Percentiles rank a stretch among this genome's conserved stretches.
These are phyloP conservation scores for Poeciliopsis gracilis DNA, from an alignment of 2,797 vertebrate genomes.

Conservation along the genomic window DNA sequence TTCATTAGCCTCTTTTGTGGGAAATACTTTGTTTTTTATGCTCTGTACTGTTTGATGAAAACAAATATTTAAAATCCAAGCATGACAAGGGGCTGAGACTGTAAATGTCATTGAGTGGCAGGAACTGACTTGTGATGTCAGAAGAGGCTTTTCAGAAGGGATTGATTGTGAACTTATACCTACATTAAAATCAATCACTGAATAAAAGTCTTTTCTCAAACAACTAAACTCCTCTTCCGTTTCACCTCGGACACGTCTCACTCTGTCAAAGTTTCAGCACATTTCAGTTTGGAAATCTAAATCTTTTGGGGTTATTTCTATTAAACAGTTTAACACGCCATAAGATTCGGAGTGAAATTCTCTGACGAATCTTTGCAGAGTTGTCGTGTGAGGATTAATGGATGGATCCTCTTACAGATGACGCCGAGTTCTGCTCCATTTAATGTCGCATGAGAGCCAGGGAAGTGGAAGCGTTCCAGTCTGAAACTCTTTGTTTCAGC, in stretches of 20 bases:
- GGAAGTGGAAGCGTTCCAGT: background rate
- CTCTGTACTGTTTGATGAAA: background rate
- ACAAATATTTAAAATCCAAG: conserved; percentile 7
- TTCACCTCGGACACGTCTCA: conserved; percentile 3
- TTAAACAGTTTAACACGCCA: conserved; percentile 5
- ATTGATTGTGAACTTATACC: conserved; percentile 50
- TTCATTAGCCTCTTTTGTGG: conserved; percentile 3
- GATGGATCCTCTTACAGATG: background rate
- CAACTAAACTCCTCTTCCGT: conserved; percentile 35
- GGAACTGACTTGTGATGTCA: conserved; percentile 23
- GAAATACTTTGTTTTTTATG: conserved; percentile 4
- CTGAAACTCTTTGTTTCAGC: conserved; percentile 17
- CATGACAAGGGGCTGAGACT: conserved; percentile 23
- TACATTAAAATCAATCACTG: conserved; percentile 70
- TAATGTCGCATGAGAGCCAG: conserved; percentile 2
- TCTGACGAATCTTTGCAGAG: conserved; percentile 13
- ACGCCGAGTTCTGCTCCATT: conserved; percentile 8
- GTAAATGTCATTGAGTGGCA: conserved; percentile 41
- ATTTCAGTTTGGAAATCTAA: conserved; percentile 21
- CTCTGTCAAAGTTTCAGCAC: conserved; percentile 42
- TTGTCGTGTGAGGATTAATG: conserved; percentile 18
- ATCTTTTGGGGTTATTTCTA: conserved; percentile 12
- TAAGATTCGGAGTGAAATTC: conserved; percentile 19
- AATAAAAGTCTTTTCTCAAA: conserved; percentile 48
- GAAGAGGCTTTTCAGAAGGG: conserved; percentile 36